Evolutionary conservation across 2,113 vertebrate species (phyloP).

Genomic region (Bubo scandiacus): DNA sequence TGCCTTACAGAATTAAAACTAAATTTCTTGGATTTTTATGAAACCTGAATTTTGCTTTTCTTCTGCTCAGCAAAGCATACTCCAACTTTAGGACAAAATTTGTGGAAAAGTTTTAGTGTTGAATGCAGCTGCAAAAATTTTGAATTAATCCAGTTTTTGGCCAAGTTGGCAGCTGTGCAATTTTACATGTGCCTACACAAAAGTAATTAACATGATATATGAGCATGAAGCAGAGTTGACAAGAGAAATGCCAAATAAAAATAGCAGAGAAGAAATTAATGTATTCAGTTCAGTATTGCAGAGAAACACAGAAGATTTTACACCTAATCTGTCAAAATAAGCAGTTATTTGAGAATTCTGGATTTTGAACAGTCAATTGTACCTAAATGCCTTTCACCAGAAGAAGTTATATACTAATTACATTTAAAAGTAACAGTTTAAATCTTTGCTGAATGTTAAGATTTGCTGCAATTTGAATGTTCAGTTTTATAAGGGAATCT

Average conservation of each 20-base stretch:
- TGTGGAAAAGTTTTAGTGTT: not conserved
- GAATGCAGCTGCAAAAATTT: not conserved
- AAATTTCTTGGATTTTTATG: not conserved
- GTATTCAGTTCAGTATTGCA: not conserved
- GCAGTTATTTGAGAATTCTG: not conserved
- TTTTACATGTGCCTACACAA: not conserved
- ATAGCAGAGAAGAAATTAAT: not conserved
- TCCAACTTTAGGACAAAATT: not conserved
- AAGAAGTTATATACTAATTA: not conserved
- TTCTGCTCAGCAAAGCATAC: not conserved
- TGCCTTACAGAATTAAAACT: not conserved
- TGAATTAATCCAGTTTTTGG: not conserved
- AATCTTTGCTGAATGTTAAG: not conserved
- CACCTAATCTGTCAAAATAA: not conserved
- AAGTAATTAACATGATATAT: not conserved
- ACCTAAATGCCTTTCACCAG: not conserved
- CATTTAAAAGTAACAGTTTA: not conserved
- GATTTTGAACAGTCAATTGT: not conserved
- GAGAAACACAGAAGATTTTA: not conserved
- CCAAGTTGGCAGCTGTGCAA: not conserved
- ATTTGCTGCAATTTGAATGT: not conserved
- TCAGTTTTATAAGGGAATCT: not conserved
- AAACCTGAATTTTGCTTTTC: not conserved
- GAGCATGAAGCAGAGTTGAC: not conserved
- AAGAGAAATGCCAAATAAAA: conserved; percentile 4